Evolutionary conservation across 2,888 invertebrate genomes (phyloP).

Genomic region (Hemicrepidius hirtus): DNA sequence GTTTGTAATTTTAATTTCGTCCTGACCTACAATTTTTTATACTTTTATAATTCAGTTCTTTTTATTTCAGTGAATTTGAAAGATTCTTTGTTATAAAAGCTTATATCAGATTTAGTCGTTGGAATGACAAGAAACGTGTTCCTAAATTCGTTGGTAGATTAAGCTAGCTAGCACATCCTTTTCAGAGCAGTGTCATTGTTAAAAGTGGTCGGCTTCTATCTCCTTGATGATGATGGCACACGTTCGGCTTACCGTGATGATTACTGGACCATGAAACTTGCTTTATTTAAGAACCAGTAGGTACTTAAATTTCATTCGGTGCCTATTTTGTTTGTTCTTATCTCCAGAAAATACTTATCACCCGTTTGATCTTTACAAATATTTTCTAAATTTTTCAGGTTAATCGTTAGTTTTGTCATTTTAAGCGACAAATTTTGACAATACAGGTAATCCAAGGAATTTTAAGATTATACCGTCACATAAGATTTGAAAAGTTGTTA

Average conservation of each 20-base stretch:
- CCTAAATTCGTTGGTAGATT: conserved; percentile 26
- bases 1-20: conserved; percentile 3
- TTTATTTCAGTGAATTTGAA: not conserved
- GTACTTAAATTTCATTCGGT: conserved; percentile 35
- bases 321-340: conserved; percentile 27
- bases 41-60: too few species aligned
- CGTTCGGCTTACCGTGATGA: conserved; percentile 39
- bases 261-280: conserved; percentile 37
- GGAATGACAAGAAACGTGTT: conserved; percentile 34
- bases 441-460: too few species aligned
- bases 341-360: conserved; percentile 21
- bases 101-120: not conserved
- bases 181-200: conserved; percentile 35
- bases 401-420: conserved; percentile 18
- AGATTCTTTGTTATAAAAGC: too few species aligned
- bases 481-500: too few species aligned
- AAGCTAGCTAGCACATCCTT: conserved; percentile 28
- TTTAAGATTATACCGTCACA: too few species aligned
- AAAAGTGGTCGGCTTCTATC: conserved; percentile 35
- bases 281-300: conserved; percentile 32
- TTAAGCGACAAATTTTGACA: not conserved
- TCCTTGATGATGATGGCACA: conserved; percentile 38
- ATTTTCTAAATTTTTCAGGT: conserved; percentile 16
- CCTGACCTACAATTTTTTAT: not conserved
- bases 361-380: conserved; percentile 23